Evolutionary conservation across 2,888 invertebrate genomes (phyloP).

Genomic region (Geotrupes spiniger): DNA sequence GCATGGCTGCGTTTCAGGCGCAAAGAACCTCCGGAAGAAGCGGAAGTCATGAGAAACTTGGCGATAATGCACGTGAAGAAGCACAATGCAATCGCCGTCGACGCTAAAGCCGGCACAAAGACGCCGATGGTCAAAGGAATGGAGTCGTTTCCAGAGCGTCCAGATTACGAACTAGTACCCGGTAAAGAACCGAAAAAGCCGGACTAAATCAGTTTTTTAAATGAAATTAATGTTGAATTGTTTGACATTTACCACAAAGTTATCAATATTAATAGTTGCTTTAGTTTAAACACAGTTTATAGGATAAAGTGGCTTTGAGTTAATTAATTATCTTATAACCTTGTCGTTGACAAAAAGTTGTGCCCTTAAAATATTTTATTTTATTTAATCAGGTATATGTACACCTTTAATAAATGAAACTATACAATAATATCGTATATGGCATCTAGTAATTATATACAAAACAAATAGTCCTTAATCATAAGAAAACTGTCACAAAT

Average conservation of each 20-base stretch:
- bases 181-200: conserved; percentile 31
- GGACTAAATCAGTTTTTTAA: too few relatives aligned
- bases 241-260: too few relatives aligned
- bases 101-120: conserved; percentile 55
- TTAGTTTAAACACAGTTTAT: too few relatives aligned
- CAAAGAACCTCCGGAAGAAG: conserved; percentile 65
- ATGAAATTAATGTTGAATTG: too few relatives aligned
- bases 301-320: too few relatives aligned
- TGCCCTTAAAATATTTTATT: conserved; percentile 19
- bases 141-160: conserved; percentile 43
- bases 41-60: conserved; percentile 69
- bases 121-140: conserved; percentile 52
- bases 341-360: neutral
- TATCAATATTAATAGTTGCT: too few relatives aligned
- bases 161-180: conserved; percentile 57
- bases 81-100: conserved; percentile 69
- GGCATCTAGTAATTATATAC: conserved; percentile 34
- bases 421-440: conserved; percentile 36
- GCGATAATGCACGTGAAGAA: conserved; percentile 71
- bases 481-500: conserved; percentile 12
- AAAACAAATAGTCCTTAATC: conserved; percentile 16
- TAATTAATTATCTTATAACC: too few relatives aligned
- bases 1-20: conserved; percentile 72
- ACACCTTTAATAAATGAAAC: conserved; percentile 27
- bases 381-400: conserved; percentile 28